A percentile compares a stretch with the other conserved stretches of the same genome.
phyloP scores from a whole-genome alignment of 1,140 invertebrate species.

The Trigoniulus corallinus region DNA sequence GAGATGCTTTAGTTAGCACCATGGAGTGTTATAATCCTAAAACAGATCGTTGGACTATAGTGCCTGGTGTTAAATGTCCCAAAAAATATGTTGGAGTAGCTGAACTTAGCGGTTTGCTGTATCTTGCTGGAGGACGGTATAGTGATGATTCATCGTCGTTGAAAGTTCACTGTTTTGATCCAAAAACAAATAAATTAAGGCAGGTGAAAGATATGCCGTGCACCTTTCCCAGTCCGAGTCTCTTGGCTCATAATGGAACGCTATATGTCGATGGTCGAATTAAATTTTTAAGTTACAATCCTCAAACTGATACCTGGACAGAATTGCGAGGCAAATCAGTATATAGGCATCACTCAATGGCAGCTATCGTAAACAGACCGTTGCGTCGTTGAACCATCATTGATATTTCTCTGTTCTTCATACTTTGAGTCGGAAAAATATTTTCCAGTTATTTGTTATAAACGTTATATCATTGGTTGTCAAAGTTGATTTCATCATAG shows the following conservation, averaged over 20 bases:
- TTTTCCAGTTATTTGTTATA: no score
- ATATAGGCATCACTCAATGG: constrained; percentile 9
- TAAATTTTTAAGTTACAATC: constrained; percentile 8
- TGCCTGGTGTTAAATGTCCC: constrained; percentile 12
- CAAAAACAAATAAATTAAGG: constrained; percentile 8
- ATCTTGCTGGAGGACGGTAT: constrained; percentile 7
- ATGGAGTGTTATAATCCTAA: constrained; percentile 33
- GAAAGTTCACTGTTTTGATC: constrained; percentile 10
- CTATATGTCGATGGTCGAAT: constrained; percentile 8
- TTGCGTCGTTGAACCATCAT: no score
- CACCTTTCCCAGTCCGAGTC: constrained; percentile 9
- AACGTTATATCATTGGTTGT: no score
- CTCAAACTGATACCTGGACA: constrained; percentile 7
- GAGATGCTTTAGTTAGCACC: constrained; percentile 20
- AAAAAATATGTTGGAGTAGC: constrained; percentile 7
- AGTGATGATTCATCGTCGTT: constrained; percentile 8
- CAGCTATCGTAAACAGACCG: constrained; percentile 7
- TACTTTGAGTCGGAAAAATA: no score
- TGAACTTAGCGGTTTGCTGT: constrained; percentile 5
- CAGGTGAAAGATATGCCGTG: constrained; percentile 10
- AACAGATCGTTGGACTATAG: constrained; percentile 29
- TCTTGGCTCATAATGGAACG: constrained; percentile 1
- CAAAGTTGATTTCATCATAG: no score
- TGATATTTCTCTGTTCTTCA: no score
- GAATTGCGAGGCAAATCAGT: constrained; percentile 8